A percentile compares a stretch with the other conserved stretches of the same genome.
Conservation (phyloP, 2,113 vertebrate genomes). For the Crocuta crocuta region DNA sequence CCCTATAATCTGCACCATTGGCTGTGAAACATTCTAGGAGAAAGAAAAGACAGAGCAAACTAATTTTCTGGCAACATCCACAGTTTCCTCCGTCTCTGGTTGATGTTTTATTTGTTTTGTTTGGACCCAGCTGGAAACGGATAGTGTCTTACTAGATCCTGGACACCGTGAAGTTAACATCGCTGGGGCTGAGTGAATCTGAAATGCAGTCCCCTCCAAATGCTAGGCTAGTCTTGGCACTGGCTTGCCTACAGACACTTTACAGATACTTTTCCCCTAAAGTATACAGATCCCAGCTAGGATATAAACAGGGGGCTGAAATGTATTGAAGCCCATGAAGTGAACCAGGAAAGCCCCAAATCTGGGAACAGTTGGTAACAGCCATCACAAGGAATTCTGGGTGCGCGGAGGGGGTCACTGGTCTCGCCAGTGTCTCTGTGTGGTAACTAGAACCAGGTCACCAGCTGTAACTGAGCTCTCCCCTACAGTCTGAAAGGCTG, state of each 20-base stretch:
- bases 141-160: constrained; percentile 24
- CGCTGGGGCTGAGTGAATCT: background rate
- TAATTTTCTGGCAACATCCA: constrained; percentile 68
- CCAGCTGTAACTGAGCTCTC: constrained; percentile 77
- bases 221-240: background rate
- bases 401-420: constrained; percentile 60
- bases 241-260: background rate
- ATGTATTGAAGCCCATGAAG: background rate
- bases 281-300: constrained; percentile 20
- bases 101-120: constrained; percentile 67
- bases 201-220: background rate
- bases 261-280: background rate
- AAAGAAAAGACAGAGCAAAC: constrained; percentile 69
- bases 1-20: constrained; percentile 96
- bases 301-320: constrained; percentile 44
- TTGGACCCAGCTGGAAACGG: constrained; percentile 64
- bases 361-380: constrained; percentile 46
- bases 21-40: constrained; percentile 96
- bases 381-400: constrained; percentile 60
- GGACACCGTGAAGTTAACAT: background rate
- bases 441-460: constrained; percentile 80
- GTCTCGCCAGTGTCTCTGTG: constrained; percentile 57
- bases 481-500: constrained; percentile 78
- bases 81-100: constrained; percentile 60
- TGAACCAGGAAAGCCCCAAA: constrained; percentile 50